Evolutionary conservation across 2,113 vertebrate genomes (phyloP).

Genomic region (Agelaius tricolor): DNA sequence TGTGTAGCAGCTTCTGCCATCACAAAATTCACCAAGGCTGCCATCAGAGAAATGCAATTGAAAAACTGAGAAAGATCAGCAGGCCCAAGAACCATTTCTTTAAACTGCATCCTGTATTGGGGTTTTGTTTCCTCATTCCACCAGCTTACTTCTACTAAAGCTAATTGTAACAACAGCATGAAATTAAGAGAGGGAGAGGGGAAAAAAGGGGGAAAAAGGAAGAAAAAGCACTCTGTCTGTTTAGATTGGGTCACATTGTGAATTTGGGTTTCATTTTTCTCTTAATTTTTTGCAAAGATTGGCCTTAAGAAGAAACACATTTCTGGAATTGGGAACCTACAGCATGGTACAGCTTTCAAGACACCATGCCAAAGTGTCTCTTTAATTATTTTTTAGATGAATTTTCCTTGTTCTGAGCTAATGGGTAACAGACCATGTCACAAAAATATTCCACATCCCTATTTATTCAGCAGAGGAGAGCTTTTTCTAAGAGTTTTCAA

Average conservation of each 20-base stretch:
- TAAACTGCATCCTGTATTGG: background rate
- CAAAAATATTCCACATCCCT: constrained; percentile 24
- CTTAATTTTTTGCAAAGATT: constrained; percentile 54
- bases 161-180: constrained; percentile 16
- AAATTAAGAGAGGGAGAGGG: background rate
- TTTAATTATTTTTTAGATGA: constrained; percentile 63
- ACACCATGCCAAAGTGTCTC: constrained; percentile 49
- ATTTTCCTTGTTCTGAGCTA: constrained; percentile 64
- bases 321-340: constrained; percentile 43
- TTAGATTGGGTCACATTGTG: constrained; percentile 50
- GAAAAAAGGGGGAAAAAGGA: rapidly evolving
- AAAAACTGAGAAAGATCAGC: background rate
- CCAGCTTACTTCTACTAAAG: background rate
- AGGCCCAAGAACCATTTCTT: background rate
- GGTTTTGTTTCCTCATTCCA: background rate
- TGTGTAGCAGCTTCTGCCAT: background rate
- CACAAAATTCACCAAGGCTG: background rate
- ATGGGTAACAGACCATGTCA: constrained; percentile 55
- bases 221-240: constrained; percentile 20
- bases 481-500: background rate
- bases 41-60: background rate
- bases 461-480: constrained; percentile 4
- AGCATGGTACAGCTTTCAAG: constrained; percentile 29
- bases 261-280: constrained; percentile 47
- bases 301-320: constrained; percentile 61